Base-by-base conservation (phyloP, 1,140 invertebrate species). In the Ectropis grisescens region DNA sequence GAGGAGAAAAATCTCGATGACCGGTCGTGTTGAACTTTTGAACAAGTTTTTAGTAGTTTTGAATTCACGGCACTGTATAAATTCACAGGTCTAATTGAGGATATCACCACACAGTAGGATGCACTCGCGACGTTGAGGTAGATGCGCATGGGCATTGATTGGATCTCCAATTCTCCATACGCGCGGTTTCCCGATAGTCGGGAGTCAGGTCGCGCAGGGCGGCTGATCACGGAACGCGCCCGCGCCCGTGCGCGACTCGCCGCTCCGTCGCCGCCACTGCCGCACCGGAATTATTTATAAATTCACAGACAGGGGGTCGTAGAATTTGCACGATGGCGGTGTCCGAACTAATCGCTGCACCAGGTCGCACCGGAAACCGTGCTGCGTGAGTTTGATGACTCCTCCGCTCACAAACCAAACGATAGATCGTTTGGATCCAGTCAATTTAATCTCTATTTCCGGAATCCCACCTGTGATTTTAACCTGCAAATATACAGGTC, bases 301-400 rank as follows among this genome's bases (percentile, higher is more conserved):
- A 76, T 75, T 65, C 58, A 68, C 58, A 74, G 68, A 80, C 75
- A 76, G 61, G 71, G 70, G 74, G 74, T 80, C 75, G 75, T 76
- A 80, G 75, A 76, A 68, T 72, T 80, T 57, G 75, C 70, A 72
- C 62, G 59, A 68, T 56, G 56, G 48, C 58, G 69, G 62, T 65
- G 76, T 74, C 69, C 60, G 54, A 62, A 53, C 50, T 62, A 56
- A 62, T 66, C 53, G 58, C 51, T 66, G 52, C 53, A 64, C 41
- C 61, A 56, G 57, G 56, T 68, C 66, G 47, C 55, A 58, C 66
- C 68, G 70, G 67, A 75, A 75, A 58, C 57, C 16, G 27, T 4
- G 8, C 3, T 4, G 16, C 16, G 3, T 4, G 16, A 19, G 16
- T n/a, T n/a, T n/a, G n/a, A n/a, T n/a, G n/a, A n/a, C n/a, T n/a